Evolutionary conservation across 2,888 invertebrate species (phyloP).

Genomic region (Amphipoea lucens): DNA sequence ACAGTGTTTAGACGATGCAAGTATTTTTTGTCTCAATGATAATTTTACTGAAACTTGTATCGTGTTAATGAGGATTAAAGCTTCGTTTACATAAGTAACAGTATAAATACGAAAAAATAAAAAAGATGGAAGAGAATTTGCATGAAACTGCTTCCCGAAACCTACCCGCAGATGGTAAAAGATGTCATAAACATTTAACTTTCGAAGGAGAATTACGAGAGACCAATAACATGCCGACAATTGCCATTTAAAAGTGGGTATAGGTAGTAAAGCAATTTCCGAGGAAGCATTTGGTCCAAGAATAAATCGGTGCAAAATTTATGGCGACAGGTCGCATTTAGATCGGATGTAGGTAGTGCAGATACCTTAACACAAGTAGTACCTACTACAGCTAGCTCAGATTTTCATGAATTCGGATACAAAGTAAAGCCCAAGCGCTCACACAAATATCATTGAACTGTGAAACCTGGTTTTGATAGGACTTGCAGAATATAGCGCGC

Average conservation of each 20-base stretch:
- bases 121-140: neutral
- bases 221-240: neutral
- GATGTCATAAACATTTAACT: neutral
- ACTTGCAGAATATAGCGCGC: neutral
- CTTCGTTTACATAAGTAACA: neutral
- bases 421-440: conserved; percentile 1
- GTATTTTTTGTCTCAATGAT: neutral
- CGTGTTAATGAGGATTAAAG: neutral
- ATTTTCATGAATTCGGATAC: neutral
- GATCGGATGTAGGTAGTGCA: conserved; percentile 33
- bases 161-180: neutral
- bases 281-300: conserved; percentile 2
- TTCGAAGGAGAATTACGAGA: neutral
- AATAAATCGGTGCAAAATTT: conserved; percentile 33
- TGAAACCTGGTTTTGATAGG: conserved; percentile 8
- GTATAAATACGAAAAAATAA: neutral
- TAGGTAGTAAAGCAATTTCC: neutral
- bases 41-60: neutral
- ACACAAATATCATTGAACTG: neutral
- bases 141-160: neutral
- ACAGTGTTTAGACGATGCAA: neutral
- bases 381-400: neutral
- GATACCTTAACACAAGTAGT: conserved; percentile 22
- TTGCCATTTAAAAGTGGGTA: neutral
- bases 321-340: conserved; percentile 42